Base-by-base conservation (phyloP, 92 coral and sea anemone genomes). In the Porites rus region DNA sequence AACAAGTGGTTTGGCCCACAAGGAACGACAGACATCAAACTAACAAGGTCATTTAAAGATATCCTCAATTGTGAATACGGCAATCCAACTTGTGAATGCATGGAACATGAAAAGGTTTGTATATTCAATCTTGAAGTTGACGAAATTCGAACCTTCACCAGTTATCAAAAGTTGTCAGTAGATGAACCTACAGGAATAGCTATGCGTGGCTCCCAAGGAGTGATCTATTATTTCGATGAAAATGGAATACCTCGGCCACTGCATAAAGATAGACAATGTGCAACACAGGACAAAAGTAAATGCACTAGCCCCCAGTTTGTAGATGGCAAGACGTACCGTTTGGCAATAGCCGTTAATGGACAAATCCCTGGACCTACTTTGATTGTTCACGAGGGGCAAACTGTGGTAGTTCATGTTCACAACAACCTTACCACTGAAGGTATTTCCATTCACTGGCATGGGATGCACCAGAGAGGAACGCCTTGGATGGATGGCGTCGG, bases 401-500 rank as follows among this genome's bases (percentile, higher is more conserved):
- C 79, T 83, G 92, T 92, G 56, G 60, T 86, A 54, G 84, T 92
- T 61, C 88, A 88, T 20, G 92, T 94, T 60, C 69, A 77, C 66
- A 94, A 94, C 68, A 56, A 84, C 43, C 77, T 94, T 25, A 86
- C 86, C 7, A 80, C 79, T 81, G 92, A 90, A 50, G 91, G 86
- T 12, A 73, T 81, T 5, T 78, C 93, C 43, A 3, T 31, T 31
- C 43, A 31, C 43, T 31, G 43, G 43, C 43, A 31, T 31, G 43
- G 43, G 43, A 1, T 68, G 71, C 72, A 93, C 92, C 76, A 90
- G 95, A 83, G 63, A 10, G 88, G 84, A 66, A 87, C 84, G 69
- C 93, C 95, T 18, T 94, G 95, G 98, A 90, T 92, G 95, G 98
- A 94, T 73, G 98, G 98, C 3, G 98, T 94, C 0, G 89, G 92